These are phyloP conservation scores for Isurus oxyrinchus DNA, from an alignment of 2,113 vertebrate species.

Conservation along the genomic window DNA sequence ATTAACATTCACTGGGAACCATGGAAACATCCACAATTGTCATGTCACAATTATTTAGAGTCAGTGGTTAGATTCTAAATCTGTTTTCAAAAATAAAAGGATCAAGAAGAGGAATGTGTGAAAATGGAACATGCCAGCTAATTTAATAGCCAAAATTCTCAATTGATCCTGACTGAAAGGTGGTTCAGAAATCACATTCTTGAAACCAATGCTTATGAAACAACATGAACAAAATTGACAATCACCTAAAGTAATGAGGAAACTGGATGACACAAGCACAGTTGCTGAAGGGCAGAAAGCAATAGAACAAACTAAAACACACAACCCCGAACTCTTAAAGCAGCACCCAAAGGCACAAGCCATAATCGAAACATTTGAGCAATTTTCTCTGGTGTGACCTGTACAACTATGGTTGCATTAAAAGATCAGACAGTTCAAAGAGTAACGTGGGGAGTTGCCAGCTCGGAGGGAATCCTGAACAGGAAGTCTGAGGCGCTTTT, in stretches of 20 bases:
- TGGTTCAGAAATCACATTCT: background rate
- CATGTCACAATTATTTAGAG: background rate
- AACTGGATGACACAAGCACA: background rate
- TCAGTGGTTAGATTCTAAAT: background rate
- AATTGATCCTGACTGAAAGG: background rate
- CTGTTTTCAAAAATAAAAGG: background rate
- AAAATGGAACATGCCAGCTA: background rate
- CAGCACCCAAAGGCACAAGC: background rate
- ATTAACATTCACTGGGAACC: background rate
- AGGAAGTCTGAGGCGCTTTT: background rate
- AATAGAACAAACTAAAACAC: background rate
- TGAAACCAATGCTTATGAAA: background rate
- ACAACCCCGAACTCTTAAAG: background rate
- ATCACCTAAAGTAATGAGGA: background rate
- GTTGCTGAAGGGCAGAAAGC: background rate
- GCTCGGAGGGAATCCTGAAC: background rate
- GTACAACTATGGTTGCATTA: background rate
- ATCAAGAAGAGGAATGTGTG: background rate
- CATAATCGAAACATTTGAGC: background rate
- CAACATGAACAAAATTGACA: background rate
- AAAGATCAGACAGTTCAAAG: background rate
- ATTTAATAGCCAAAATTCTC: background rate
- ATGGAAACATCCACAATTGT: conserved; percentile 12
- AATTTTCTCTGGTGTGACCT: background rate
- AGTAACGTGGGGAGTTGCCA: background rate